A percentile compares a stretch with the other conserved stretches of the same genome.
These are phyloP conservation scores for Spheniscus mendiculus DNA, from an alignment of 2,113 vertebrate genomes.

Conservation along the genomic window DNA sequence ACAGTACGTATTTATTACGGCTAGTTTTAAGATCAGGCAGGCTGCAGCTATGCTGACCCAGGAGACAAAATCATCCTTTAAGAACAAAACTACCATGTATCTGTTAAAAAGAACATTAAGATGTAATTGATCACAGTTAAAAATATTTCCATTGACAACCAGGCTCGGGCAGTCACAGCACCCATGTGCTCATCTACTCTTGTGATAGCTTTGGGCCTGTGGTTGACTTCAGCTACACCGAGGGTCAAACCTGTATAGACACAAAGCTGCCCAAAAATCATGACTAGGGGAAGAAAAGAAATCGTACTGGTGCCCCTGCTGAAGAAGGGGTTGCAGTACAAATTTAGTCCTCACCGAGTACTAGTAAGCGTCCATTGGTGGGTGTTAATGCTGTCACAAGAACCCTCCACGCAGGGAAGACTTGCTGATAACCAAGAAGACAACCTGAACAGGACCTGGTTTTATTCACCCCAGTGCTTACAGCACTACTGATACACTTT, in stretches of 20 bases:
- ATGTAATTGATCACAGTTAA: background rate
- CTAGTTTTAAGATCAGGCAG: background rate
- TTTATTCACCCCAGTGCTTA: background rate
- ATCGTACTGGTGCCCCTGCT: background rate
- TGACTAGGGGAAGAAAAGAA: too few species aligned
- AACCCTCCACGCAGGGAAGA: too few species aligned
- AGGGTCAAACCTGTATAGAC: background rate
- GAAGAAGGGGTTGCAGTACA: background rate
- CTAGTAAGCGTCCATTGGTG: accelerated
- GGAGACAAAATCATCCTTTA: background rate
- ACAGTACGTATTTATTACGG: accelerated
- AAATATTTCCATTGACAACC: background rate
- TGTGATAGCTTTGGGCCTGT: background rate
- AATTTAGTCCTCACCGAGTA: accelerated
- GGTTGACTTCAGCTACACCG: accelerated
- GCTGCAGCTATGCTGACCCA: background rate
- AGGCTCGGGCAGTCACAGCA: background rate
- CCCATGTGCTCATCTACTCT: background rate
- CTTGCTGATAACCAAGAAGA: too few species aligned
- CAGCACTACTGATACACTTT: background rate
- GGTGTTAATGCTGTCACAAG: background rate
- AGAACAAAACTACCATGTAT: background rate
- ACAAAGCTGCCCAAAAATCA: background rate
- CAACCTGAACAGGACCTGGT: background rate
- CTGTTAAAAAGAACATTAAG: background rate